These are phyloP conservation scores for Cepaea hortensis DNA, from an alignment of 2,888 invertebrate genomes.

Conservation along the genomic window DNA sequence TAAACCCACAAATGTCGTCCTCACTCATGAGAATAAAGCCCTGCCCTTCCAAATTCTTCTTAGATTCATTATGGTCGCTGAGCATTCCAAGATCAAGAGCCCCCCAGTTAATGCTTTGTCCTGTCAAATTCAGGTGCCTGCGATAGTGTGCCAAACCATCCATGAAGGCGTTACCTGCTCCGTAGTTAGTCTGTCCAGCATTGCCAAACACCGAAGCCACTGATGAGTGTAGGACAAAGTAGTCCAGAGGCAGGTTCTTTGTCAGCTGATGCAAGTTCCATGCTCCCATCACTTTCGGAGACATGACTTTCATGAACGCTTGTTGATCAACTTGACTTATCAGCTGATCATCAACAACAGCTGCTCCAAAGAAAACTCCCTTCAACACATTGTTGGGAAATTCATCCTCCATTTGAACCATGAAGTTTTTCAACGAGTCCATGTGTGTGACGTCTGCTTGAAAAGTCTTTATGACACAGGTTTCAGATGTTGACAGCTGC, in stretches of 20 bases:
- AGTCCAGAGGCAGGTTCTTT: conserved; percentile 57
- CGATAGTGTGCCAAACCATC: conserved; percentile 63
- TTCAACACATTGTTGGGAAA: conserved; percentile 50
- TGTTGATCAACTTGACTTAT: conserved; percentile 53
- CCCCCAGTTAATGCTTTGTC: conserved; percentile 67
- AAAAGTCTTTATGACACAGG: conserved; percentile 51
- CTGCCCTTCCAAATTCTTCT: conserved; percentile 37
- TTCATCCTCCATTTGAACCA: conserved; percentile 47
- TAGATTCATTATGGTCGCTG: conserved; percentile 28
- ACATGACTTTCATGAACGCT: conserved; percentile 53
- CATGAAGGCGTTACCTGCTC: conserved; percentile 65
- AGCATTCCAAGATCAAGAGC: conserved; percentile 61
- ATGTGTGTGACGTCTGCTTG: conserved; percentile 58
- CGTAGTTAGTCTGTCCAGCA: conserved; percentile 64
- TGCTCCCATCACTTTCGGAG: conserved; percentile 64
- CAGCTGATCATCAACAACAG: conserved; percentile 55
- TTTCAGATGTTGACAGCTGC: conserved; percentile 36
- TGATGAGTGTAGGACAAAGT: conserved; percentile 66
- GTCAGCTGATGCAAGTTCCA: conserved; percentile 64
- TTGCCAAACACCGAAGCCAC: conserved; percentile 63
- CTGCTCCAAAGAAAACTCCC: conserved; percentile 66
- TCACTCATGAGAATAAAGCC: conserved; percentile 49
- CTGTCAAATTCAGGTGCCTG: conserved; percentile 54
- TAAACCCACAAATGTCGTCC: conserved; percentile 49
- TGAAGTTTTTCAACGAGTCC: conserved; percentile 47